These are phyloP conservation scores for Myrmecophaga tridactyla DNA, from an alignment of 2,113 vertebrate genomes.

Conservation along the genomic window DNA sequence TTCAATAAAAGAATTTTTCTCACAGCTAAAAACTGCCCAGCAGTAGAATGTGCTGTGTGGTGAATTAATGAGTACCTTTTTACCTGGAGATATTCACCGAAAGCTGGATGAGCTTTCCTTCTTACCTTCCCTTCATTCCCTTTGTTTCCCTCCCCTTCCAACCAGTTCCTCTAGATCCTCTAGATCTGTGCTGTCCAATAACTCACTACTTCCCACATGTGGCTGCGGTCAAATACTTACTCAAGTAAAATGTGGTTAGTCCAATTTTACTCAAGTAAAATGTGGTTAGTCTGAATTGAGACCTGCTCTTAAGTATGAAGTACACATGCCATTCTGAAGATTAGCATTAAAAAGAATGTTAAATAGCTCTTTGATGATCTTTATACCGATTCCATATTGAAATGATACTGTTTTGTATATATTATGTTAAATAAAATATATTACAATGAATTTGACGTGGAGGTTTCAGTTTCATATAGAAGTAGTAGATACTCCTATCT, in stretches of 20 bases:
- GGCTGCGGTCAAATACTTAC: neutral
- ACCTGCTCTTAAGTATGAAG: neutral
- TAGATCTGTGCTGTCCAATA: neutral
- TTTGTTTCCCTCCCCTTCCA: neutral
- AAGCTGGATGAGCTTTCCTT: neutral
- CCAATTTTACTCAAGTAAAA: neutral
- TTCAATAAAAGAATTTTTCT: neutral
- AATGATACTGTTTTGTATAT: neutral
- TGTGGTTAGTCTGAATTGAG: neutral
- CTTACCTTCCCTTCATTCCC: neutral
- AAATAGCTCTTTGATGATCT: neutral
- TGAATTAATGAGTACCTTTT: neutral
- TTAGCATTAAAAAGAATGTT: conserved; percentile 12
- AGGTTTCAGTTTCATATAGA: neutral
- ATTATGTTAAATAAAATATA: neutral
- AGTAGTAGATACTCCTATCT: neutral
- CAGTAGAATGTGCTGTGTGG: neutral
- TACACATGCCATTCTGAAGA: neutral
- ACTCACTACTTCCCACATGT: neutral
- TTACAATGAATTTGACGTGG: neutral
- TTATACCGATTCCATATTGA: neutral
- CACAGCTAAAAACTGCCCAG: neutral
- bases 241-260: too few species aligned
- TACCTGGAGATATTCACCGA: neutral
- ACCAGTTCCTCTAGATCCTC: neutral